Conservation (phyloP, 2,113 vertebrate species). For the Eolophus roseicapilla region DNA sequence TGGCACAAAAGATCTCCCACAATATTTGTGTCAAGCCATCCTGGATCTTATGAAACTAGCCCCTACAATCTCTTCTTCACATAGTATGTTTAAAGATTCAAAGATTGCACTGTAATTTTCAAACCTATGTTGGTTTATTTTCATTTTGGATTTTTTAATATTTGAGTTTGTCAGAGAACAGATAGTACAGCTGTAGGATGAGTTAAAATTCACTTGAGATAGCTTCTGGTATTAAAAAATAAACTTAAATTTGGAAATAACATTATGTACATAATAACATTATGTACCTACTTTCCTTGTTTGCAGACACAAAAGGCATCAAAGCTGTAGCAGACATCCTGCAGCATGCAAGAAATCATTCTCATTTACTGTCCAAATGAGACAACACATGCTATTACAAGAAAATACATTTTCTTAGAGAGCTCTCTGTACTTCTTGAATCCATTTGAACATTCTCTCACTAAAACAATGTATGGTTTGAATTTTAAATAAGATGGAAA, state of each 20-base stretch:
- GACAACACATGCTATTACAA: neutral
- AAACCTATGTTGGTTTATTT: neutral
- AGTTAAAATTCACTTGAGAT: neutral
- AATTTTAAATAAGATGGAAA: constrained; percentile 4
- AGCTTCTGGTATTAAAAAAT: neutral
- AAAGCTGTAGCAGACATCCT: neutral
- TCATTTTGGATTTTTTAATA: neutral
- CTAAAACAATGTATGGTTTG: neutral
- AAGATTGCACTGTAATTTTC: neutral
- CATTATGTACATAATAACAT: neutral
- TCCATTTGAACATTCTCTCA: neutral
- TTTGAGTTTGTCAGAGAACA: neutral
- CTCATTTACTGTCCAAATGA: neutral
- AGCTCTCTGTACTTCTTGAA: neutral
- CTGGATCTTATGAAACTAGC: neutral
- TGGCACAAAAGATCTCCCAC: neutral
- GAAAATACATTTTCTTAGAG: neutral
- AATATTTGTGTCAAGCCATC: neutral
- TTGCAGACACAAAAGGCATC: neutral
- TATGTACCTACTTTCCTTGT: neutral
- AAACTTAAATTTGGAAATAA: neutral
- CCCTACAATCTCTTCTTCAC: neutral
- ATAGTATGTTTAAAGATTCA: neutral
- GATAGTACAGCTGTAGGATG: neutral
- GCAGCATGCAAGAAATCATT: neutral